A percentile compares a stretch with the other conserved stretches of the same genome.
These are phyloP conservation scores for Sebastolobus altivelis DNA, from an alignment of 2,797 vertebrate genomes.

Conservation along the genomic window DNA sequence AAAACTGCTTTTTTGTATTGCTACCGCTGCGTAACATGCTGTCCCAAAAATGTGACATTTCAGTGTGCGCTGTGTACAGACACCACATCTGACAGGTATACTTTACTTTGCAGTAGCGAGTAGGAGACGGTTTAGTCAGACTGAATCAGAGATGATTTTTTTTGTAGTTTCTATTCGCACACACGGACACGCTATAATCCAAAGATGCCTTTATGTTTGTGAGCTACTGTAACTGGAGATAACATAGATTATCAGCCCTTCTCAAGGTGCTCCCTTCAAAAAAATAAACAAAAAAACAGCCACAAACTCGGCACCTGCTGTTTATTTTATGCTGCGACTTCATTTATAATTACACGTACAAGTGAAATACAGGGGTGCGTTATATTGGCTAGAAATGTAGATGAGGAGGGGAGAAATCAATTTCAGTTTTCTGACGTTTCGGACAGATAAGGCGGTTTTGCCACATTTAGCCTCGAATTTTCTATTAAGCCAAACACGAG, in stretches of 20 bases:
- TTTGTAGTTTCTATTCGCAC: constrained; percentile 31
- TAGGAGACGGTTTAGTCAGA: constrained; percentile 34
- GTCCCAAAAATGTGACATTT: constrained; percentile 25
- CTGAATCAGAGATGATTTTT: constrained; percentile 44
- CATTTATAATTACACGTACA: constrained; percentile 45
- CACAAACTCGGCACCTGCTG: constrained; percentile 11
- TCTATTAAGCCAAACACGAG: constrained; percentile 84
- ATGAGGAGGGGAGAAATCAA: constrained; percentile 68
- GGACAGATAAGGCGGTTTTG: constrained; percentile 71
- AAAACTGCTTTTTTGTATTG: constrained; percentile 29
- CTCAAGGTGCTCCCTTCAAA: constrained; percentile 15
- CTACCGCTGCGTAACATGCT: background rate
- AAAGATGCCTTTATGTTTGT: constrained; percentile 30
- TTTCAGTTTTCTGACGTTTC: constrained; percentile 69
- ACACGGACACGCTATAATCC: constrained; percentile 22
- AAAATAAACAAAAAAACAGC: background rate
- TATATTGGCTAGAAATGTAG: constrained; percentile 48
- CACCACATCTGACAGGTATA: constrained; percentile 23
- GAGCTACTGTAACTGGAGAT: constrained; percentile 30
- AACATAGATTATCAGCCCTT: background rate
- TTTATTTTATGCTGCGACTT: constrained; percentile 40
- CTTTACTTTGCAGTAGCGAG: constrained; percentile 1
- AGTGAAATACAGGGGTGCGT: constrained; percentile 36
- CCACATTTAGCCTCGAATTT: constrained; percentile 79
- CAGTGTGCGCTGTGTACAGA: constrained; percentile 20